A percentile compares a stretch with the other conserved stretches of the same genome.
Evolutionary conservation across 2,797 vertebrate genomes (phyloP).

Genomic region (Argentina silus): DNA sequence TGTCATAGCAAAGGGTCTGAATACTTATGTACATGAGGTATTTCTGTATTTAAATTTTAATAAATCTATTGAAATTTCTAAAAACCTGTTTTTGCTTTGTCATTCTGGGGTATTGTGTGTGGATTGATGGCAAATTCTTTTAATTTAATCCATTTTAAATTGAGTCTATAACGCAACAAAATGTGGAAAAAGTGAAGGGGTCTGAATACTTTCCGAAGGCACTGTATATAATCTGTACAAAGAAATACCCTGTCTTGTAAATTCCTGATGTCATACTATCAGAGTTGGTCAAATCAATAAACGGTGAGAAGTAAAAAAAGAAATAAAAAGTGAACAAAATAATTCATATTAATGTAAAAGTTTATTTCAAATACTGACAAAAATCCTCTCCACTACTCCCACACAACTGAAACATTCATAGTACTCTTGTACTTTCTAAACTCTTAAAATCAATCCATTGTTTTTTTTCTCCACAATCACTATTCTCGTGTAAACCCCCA

Average conservation of each 20-base stretch:
- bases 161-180: no score
- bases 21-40: no score
- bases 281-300: not conserved
- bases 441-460: constrained; percentile 63
- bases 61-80: no score
- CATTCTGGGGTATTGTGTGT: no score
- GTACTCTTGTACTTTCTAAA: constrained; percentile 66
- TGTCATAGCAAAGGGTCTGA: no score
- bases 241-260: not conserved
- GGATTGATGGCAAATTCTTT: no score
- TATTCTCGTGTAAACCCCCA: constrained; percentile 58
- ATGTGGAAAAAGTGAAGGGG: no score
- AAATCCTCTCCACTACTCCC: constrained; percentile 69
- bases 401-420: constrained; percentile 71
- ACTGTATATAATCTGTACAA: not conserved
- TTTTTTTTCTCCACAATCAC: constrained; percentile 60
- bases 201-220: no score
- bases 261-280: not conserved
- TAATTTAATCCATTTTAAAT: no score
- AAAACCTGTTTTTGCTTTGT: no score
- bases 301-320: not conserved
- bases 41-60: no score
- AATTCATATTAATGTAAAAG: constrained; percentile 78
- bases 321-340: not conserved
- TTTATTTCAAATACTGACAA: constrained; percentile 87